Base-by-base conservation (phyloP, 2,888 invertebrate species). In the Argynnis bischoffii region DNA sequence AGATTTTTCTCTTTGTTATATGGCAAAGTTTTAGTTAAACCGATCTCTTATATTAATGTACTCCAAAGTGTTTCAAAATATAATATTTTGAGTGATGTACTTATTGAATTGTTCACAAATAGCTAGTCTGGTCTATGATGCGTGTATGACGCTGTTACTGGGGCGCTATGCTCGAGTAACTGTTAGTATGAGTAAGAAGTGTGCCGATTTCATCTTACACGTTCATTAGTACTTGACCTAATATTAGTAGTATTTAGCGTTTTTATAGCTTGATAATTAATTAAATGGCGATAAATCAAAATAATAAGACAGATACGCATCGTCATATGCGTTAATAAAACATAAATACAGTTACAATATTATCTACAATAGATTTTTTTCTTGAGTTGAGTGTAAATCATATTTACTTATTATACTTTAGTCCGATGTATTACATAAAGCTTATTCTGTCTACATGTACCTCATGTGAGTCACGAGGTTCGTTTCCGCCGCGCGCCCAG, bases 391-490 rank as follows among this genome's bases (percentile, higher is more conserved):
- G 15, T 50, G 6, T 16, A 48, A 16, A 21, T 59, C 31, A 14
- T 35, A 47, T 60, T 14, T 16, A 51, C n/a, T 50, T 50, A 50
- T 50, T 31, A n/a, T 50, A 18, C 0, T n/a, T 15, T 8, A 26
- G 61, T 61, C 31, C 61, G 14, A 35, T 61, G 31, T 6, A 65
- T 51, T 57, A 47, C 35, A 18, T 31, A 50, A 21, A 57, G n/a
- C 50, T 55, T 70, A 57, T 68, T 53, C 71, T 55, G 63, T 67
- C 68, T 71, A 67, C 60, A 54, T 50, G 55, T 57, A 35, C 50
- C 69, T 71, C 81, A 83, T 82, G 81, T 85, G 84, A 83, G 82
- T 88, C 88, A 89, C 88, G 85, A 85, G 84, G 82, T 73, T 71
- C 80, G 76, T 74, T 88, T 89, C 78, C 75, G 74, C 48, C 64